Conservation (phyloP, 2,888 invertebrate genomes). For the Drosophila gaucha region DNA sequence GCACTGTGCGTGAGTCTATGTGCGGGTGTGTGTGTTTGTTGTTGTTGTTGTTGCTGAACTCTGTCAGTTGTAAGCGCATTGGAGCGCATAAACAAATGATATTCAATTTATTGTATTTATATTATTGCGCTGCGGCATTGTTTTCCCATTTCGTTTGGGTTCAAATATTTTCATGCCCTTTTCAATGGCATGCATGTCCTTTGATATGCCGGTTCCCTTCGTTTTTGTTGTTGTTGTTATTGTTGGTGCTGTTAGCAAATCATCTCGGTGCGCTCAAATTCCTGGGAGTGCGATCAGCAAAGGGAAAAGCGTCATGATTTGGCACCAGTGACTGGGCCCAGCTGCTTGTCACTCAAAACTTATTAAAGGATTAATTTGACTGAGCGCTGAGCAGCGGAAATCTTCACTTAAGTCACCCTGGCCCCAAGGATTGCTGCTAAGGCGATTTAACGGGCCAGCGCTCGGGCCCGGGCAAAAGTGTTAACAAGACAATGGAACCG, state of each 20-base stretch:
- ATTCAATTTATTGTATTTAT: constrained; percentile 74
- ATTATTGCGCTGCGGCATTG: constrained; percentile 40
- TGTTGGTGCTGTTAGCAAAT: not conserved
- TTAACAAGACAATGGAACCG: constrained; percentile 29
- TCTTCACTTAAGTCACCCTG: constrained; percentile 19
- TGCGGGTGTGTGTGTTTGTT: constrained; percentile 18
- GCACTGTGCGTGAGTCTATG: constrained; percentile 8
- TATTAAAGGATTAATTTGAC: constrained; percentile 69
- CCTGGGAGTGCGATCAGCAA: constrained; percentile 23
- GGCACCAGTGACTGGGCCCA: constrained; percentile 17
- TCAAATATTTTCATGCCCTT: constrained; percentile 36
- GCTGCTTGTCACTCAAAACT: constrained; percentile 61
- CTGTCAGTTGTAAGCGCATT: constrained; percentile 73
- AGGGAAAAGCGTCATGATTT: constrained; percentile 40
- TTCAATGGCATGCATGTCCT: constrained; percentile 3
- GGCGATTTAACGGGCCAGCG: constrained; percentile 62
- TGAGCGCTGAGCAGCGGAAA: constrained; percentile 46
- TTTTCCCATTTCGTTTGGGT: constrained; percentile 33
- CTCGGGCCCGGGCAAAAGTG: constrained; percentile 14
- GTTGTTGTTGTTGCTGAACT: constrained; percentile 31
- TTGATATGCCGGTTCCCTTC: constrained; percentile 13
- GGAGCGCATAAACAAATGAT: constrained; percentile 78
- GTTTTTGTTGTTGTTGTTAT: constrained; percentile 2
- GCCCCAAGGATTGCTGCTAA: constrained; percentile 29
- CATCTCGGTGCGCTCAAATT: constrained; percentile 1